Conservation (phyloP, 2,797 vertebrate species). For the Spizella passerina region DNA sequence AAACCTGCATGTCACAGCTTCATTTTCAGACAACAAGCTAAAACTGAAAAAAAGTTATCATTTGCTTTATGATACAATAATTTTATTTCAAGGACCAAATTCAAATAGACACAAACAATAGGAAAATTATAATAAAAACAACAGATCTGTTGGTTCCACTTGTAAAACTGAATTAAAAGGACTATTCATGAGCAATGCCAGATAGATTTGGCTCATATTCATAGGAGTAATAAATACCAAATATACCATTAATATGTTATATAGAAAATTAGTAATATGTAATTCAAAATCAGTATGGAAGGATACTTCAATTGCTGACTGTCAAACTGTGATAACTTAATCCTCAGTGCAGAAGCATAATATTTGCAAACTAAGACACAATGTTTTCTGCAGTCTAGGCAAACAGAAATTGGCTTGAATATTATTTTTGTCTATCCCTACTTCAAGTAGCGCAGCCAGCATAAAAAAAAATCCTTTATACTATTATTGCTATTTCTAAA, state of each 20-base stretch:
- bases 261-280: constrained; percentile 4
- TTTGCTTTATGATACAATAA: background rate
- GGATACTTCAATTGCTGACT: background rate
- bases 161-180: background rate
- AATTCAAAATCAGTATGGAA: constrained; percentile 7
- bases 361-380: constrained; percentile 36
- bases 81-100: background rate
- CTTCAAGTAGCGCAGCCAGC: background rate
- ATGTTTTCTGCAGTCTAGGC: background rate
- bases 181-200: constrained; percentile 9
- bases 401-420: constrained; percentile 32
- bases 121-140: background rate
- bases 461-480: background rate
- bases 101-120: background rate
- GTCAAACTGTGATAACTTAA: constrained; percentile 23
- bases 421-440: background rate
- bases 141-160: background rate
- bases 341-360: background rate
- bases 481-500: background rate
- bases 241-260: constrained; percentile 1
- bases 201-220: background rate
- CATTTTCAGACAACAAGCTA: background rate
- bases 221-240: constrained; percentile 11
- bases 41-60: background rate
- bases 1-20: background rate